Conservation (phyloP, 2,113 vertebrate genomes). For the Phyllopteryx taeniolatus region DNA sequence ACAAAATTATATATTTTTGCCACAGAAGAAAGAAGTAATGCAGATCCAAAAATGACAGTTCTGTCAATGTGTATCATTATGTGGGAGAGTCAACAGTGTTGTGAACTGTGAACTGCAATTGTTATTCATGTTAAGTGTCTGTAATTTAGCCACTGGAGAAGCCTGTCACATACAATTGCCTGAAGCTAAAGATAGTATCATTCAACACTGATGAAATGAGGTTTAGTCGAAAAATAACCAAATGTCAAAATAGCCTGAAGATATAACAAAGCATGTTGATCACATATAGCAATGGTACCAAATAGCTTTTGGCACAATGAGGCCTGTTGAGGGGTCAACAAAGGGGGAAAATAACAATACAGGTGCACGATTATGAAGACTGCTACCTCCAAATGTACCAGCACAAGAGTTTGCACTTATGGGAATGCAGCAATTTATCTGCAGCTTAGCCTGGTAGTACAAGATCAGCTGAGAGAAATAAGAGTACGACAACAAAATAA, state of each 20-base stretch:
- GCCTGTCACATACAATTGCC: slow-evolving; percentile 28
- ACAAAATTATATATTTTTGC: too few relatives aligned
- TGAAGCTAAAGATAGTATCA: slow-evolving; percentile 58
- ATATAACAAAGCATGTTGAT: slow-evolving; percentile 52
- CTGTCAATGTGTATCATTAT: too few relatives aligned
- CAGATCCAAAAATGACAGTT: too few relatives aligned
- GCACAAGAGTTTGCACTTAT: slow-evolving; percentile 48
- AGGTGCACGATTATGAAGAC: slow-evolving; percentile 27
- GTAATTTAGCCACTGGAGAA: too few relatives aligned
- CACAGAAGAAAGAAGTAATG: too few relatives aligned
- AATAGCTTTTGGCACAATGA: slow-evolving; percentile 40
- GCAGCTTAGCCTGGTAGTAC: slow-evolving; percentile 31
- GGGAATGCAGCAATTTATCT: slow-evolving; percentile 21
- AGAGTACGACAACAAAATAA: slow-evolving; percentile 27
- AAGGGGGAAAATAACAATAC: slow-evolving; percentile 19
- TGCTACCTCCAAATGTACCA: slow-evolving; percentile 52
- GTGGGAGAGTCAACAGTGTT: too few relatives aligned
- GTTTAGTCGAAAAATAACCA: slow-evolving; percentile 36
- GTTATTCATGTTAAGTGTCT: too few relatives aligned
- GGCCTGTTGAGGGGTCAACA: slow-evolving; percentile 4
- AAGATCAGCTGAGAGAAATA: slow-evolving; percentile 3
- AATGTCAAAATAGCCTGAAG: slow-evolving; percentile 63
- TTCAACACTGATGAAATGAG: slow-evolving; percentile 62
- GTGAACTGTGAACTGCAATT: slow-evolving; percentile 5
- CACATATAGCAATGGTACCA: slow-evolving; percentile 20